Base-by-base conservation (phyloP, 2,797 vertebrate species). In the Chrosomus eos region DNA sequence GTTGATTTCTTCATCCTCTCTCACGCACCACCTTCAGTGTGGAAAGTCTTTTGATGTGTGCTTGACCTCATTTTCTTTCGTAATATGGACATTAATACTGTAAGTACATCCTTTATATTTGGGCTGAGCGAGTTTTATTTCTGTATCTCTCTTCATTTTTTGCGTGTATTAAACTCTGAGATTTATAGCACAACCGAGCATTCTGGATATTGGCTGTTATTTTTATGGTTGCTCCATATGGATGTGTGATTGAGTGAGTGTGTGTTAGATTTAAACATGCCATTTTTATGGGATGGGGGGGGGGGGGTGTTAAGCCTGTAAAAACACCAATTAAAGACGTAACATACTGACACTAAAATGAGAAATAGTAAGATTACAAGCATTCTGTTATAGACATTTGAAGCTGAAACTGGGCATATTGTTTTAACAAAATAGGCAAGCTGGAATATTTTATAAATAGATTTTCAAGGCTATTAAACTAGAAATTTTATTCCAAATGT, bases 41-140 rank as follows among this genome's bases (percentile, higher is more conserved):
- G 28, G 64, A 73, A 60, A 64, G 55, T 75, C 67, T 58, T 85
- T 80, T 73, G 19, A 78, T 76, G 38, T 68, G 80, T 79, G 73
- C 58, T 45, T 79, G 68, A 58, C 38, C 64, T 87, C 43, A 58
- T 51, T 67, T 79, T 71, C 10, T 67, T 71, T 79, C 33, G 64
- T 38, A 48, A 82, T 82, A 55, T 80, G 72, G 77, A 81, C 43
- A 36, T 80, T 72, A 79, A 60, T 67, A 83, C 43, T 76, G 77
- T 83, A 81, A 80, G 74, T 83, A 86, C 86, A 73, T 88, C 62
- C 58, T 82, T 70, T 68, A 77, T 80, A 76, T 70, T 88, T 45
- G 40, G 79, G 55, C 75, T 28, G 82, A 68, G 31, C 16, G 53
- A 62, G 51, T 80, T 71, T 70, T 43, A 81, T 68, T 68, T 76